Base-by-base conservation (phyloP, 1,140 invertebrate species). In the Augochlora pura region DNA sequence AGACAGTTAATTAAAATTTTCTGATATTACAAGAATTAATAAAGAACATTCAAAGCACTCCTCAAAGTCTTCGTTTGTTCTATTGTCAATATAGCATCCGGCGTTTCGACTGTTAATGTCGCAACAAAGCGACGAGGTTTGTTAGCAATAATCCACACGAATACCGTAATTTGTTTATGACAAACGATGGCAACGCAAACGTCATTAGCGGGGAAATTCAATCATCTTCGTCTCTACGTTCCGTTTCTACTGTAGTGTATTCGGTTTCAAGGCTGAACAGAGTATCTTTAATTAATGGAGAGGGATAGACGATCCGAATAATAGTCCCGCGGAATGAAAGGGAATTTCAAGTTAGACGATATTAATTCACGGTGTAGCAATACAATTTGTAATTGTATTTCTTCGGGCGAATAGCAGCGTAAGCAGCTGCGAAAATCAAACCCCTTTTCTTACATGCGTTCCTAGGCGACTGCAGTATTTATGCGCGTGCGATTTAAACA, bases 321-420 rank as follows among this genome's bases (percentile, higher is more conserved):
- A 80, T 73, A 65, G n/a, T 10, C 18, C 39, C 38, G 32, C 38
- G 42, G 25, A 25, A n/a, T 27, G 23, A 63, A 49, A 42, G 52
- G 27, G 38, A n/a, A 49, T 62, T 38, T 62, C 39, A 62, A 77
- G 42, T 69, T 39, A n/a, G 66, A 52, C 66, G 46, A 77, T 77
- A 69, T 77, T 69, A 77, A 77, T 69, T 77, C 57, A 69, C 62
- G 49, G 66, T n/a, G 18, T 1, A 69, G 25, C 25, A 42, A 10
- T 62, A 77, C 42, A 49, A 69, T 77, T 69, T 25, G 42, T 77
- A 77, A 77, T 77, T 77, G 70, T 77, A 70, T 62, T 62, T 62
- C 66, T 77, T 69, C 32, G 57, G 59, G 8, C 23, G 25, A 5
- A 42, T 42, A 52, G 38, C 63, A 23, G 18, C 25, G 54, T 49